Evolutionary conservation across 2,797 vertebrate genomes (phyloP), one percentile per base, ranked within the genome.

Genomic region (Echeneis naucrates): DNA sequence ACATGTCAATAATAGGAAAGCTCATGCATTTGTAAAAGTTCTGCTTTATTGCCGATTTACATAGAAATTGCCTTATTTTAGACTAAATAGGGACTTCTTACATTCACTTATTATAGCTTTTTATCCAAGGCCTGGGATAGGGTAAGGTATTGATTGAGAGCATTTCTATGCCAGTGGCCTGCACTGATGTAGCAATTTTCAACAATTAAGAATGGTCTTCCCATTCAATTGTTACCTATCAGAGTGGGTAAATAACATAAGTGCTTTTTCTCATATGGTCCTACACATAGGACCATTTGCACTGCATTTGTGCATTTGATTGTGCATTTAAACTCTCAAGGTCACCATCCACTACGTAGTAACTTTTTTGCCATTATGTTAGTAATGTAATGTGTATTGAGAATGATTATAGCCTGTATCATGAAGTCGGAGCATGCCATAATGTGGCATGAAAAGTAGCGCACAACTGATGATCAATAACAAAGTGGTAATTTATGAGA

Each of bases 31-130:
- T 95, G 94, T 95, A 92, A 95, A 96, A 96, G 96, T 97, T 96
- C 95, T 96, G 96, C 96, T 96, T 97, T 97, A 97, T 97, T 97
- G 96, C 92, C 92, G 95, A 98, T 98, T 98, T 98, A 97, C 97
- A 99, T 97, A 98, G 96, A 98, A 98, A 98, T 97, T 96, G 96
- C 95, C 96, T 98, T 95, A 97, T 99, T 97, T 97, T 95, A 95
- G 95, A 93, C 94, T 95, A 94, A 94, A 96, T 96, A 95, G 94
- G 95, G 80, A 85, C 77, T 91, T 91, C 88, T 92, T 89, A 92
- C 76, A 89, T 85, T 87, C 87, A 90, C 70, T 89, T 88, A 89
- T 88, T 77, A 87, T 51, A 82, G 83, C 78, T 81, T 64, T 86
- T 85, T 73, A 83, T 89, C 82, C 85, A 53, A 77, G 87, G 72